Percentiles rank a stretch among this genome's conserved stretches.
These are phyloP conservation scores for Volucella bombylans DNA, from an alignment of 2,888 invertebrate species.

Conservation along the genomic window DNA sequence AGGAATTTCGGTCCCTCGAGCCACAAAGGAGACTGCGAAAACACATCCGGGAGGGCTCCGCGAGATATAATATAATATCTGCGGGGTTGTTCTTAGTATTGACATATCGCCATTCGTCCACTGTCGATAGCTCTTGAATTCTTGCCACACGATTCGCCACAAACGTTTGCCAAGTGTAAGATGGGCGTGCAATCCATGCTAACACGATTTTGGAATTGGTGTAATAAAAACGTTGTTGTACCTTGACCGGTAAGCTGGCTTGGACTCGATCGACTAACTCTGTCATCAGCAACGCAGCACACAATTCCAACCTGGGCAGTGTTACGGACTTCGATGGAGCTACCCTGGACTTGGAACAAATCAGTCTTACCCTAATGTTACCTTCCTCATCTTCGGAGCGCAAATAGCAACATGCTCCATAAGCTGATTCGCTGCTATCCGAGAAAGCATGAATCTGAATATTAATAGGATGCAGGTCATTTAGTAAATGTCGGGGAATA, in stretches of 20 bases:
- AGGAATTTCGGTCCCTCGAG: too few species aligned
- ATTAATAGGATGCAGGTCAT: neutral
- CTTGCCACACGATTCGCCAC: too few species aligned
- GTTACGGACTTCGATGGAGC: conserved; percentile 40
- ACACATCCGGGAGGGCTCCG: too few species aligned
- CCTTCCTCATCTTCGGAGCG: neutral
- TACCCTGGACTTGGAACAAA: conserved; percentile 54
- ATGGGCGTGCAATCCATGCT: conserved; percentile 23
- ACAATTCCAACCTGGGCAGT: conserved; percentile 43
- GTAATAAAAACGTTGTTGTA: conserved; percentile 20
- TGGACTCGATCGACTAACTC: conserved; percentile 36
- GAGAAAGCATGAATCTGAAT: conserved; percentile 36
- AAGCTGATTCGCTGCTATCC: conserved; percentile 28
- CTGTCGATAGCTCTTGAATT: too few species aligned
- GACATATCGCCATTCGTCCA: too few species aligned
- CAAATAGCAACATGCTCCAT: conserved; percentile 36
- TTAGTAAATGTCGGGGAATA: neutral
- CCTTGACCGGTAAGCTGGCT: conserved; percentile 9
- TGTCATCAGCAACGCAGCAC: conserved; percentile 39
- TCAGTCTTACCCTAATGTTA: neutral
- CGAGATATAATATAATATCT: too few species aligned
- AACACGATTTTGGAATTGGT: conserved; percentile 43
- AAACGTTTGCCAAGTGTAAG: too few species aligned
- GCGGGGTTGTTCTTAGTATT: too few species aligned
- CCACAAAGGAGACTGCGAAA: too few species aligned